Base-by-base conservation (phyloP, 64 coral and sea anemone species). In the Pachyseris speciosa region DNA sequence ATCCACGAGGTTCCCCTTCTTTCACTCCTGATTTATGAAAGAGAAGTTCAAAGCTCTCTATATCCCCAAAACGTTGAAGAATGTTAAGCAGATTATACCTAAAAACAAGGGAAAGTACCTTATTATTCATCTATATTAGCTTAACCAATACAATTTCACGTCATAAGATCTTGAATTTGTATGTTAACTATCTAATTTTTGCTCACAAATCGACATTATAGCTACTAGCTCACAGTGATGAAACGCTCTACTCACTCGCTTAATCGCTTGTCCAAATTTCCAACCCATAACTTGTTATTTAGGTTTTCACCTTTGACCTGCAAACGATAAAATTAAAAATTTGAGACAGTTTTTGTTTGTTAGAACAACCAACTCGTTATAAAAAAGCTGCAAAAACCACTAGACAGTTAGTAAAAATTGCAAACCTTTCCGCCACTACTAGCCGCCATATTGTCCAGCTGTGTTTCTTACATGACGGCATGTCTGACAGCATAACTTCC, bases 81-180 rank as follows among this genome's bases (percentile, higher is more conserved):
- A 99, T 99, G 68, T 95, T 99, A 1, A 99, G 78, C 15, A 99
- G 40, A 75, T 99, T 92, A 74, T 90, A 99, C 45, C 97, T 99
- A 45, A 29, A 85, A 84, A 22, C 5, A 86, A 51, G 11, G 24
- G 8, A 9, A 32, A 74, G 12, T 19, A 50, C 12, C 28, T 86
- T 19, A 57, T 37, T 51, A 83, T 16, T 51, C 20, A 34, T 2
- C 30, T 34, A 27, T 12, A 43, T n/a, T n/a, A n/a, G n/a, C n/a
- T n/a, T n/a, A n/a, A n/a, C n/a, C n/a, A n/a, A n/a, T n/a, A n/a
- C n/a, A n/a, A n/a, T n/a, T n/a, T 49, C 74, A 77, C 31, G 2
- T 64, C 7, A 28, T 34, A 34, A 84, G 3, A 84, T 51, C 19
- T 63, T 64, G 32, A 66, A 33, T 5, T 20, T 29, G 11, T 31